Base-by-base conservation (phyloP, 2,113 vertebrate species). In the Marcusenius ussheri region DNA sequence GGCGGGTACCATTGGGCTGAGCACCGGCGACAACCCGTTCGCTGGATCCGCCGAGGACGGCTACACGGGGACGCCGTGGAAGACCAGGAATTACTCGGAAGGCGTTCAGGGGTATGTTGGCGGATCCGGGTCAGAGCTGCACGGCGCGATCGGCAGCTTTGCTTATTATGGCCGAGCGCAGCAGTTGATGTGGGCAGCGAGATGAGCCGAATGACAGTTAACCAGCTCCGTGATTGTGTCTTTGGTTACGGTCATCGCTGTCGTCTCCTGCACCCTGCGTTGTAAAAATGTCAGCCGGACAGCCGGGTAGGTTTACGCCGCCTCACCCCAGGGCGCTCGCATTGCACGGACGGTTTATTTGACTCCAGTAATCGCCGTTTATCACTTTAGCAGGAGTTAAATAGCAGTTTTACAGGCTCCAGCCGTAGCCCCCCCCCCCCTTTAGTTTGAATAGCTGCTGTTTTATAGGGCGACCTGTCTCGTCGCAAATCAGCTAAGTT, bases 1-100 rank as follows among this genome's bases (percentile, higher is more conserved):
- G 95, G 96, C 96, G 92, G 96, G 95, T 94, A 96, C 96, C 87
- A 96, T 95, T 91, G 96, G 96, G 85, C 94, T 96, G 91, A 96
- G 96, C 93, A 56, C 86, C 27, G 95, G 94, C 91, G 92, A 95
- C 90, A 91, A 95, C 89, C 35, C 77, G 66, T 83, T 92, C 89
- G 19, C 83, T 88, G 53, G 94, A 91, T 83, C 93, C 92, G 88
- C 19, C 17, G 47, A 50, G 91, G 66, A 89, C 91, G 92, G 85
- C 47, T 94, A 94, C 93, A 95, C 91, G 88, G 95, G 95, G 77
- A 96, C 94, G 91, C 96, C 96, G 2, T 96, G 96, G 96, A 96
- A 96, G 92, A 94, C 92, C 90, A 92, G 94, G 85, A 95, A 94
- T 93, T 96, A 96, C 93, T 93, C 94, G 89, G 96, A 95, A 83